phyloP scores from a whole-genome alignment of 2,888 invertebrate species.

The Cryptocephalus primarius region DNA sequence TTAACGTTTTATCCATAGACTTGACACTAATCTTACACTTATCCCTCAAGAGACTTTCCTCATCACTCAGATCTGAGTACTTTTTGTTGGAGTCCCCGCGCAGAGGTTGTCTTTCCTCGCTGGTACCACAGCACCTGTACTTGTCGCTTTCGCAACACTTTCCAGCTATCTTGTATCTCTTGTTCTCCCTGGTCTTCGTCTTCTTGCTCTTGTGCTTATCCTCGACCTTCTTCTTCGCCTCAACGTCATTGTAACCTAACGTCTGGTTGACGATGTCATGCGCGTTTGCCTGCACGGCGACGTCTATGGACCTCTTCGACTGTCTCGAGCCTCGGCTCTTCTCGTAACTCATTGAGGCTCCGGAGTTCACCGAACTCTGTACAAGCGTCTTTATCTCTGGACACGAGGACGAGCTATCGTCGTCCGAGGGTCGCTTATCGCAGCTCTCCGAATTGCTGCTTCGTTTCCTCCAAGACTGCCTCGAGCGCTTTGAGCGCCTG shows the following conservation, averaged over 20 bases:
- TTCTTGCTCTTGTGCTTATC: constrained; percentile 23
- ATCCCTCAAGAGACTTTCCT: constrained; percentile 11
- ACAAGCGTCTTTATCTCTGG: constrained; percentile 38
- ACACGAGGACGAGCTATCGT: constrained; percentile 33
- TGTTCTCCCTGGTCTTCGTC: constrained; percentile 25
- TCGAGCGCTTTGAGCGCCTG: constrained; percentile 17
- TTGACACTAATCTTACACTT: constrained; percentile 9
- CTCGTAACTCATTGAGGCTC: constrained; percentile 34
- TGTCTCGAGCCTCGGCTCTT: constrained; percentile 35
- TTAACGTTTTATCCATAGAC: no score
- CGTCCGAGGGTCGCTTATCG: constrained; percentile 7
- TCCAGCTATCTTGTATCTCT: constrained; percentile 16
- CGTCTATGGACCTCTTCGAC: constrained; percentile 41
- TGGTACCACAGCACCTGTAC: constrained; percentile 22
- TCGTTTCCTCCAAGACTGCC: constrained; percentile 15
- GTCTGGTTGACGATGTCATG: constrained; percentile 39
- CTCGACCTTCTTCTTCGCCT: constrained; percentile 16
- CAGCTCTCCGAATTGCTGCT: constrained; percentile 20
- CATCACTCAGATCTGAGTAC: constrained; percentile 14
- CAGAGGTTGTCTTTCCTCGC: constrained; percentile 19
- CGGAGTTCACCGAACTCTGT: constrained; percentile 39
- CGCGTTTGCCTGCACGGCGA: constrained; percentile 48
- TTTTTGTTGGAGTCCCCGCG: constrained; percentile 13
- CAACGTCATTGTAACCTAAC: constrained; percentile 18
- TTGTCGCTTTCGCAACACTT: constrained; percentile 17